A percentile compares a stretch with the other conserved stretches of the same genome.
Conservation (phyloP, 2,888 invertebrate species). For the Aleiodes leptofemur region DNA sequence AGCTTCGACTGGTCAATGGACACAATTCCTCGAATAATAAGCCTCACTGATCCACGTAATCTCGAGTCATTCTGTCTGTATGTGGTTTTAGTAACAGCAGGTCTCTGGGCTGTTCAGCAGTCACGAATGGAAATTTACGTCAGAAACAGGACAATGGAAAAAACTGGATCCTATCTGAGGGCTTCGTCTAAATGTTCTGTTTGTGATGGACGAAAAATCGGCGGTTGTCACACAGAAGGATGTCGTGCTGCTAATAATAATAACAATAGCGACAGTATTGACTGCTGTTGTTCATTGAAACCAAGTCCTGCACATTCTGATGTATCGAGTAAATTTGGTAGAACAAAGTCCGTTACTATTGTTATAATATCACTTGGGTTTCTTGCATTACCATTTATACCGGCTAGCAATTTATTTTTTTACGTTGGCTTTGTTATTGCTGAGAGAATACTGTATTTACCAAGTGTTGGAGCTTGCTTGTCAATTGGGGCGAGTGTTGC, state of each 20-base stretch:
- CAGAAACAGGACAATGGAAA: conserved; percentile 56
- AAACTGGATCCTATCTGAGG: conserved; percentile 41
- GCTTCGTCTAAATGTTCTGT: conserved; percentile 79
- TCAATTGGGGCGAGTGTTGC: conserved; percentile 83
- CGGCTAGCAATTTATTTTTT: conserved; percentile 96
- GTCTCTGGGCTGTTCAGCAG: conserved; percentile 63
- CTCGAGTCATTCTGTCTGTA: conserved; percentile 87
- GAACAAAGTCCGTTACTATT: conserved; percentile 76
- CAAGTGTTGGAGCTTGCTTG: conserved; percentile 96
- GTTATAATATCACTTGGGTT: conserved; percentile 81
- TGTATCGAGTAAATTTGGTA: conserved; percentile 63
- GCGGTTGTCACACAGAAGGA: conserved; percentile 83
- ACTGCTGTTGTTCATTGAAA: conserved; percentile 74
- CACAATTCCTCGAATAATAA: conserved; percentile 90
- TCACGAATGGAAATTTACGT: conserved; percentile 50
- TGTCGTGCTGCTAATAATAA: conserved; percentile 86
- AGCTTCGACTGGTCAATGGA: conserved; percentile 99
- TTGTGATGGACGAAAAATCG: conserved; percentile 82
- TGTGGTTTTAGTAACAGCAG: conserved; percentile 71
- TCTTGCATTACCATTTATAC: conserved; percentile 93
- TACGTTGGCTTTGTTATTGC: conserved; percentile 99
- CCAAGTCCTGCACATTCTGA: conserved; percentile 48
- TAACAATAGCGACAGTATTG: conserved; percentile 75
- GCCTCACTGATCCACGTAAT: conserved; percentile 87
- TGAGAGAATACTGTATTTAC: conserved; percentile 95